Base-by-base conservation (phyloP, 2,888 invertebrate species). In the Mechanitis messenoides region DNA sequence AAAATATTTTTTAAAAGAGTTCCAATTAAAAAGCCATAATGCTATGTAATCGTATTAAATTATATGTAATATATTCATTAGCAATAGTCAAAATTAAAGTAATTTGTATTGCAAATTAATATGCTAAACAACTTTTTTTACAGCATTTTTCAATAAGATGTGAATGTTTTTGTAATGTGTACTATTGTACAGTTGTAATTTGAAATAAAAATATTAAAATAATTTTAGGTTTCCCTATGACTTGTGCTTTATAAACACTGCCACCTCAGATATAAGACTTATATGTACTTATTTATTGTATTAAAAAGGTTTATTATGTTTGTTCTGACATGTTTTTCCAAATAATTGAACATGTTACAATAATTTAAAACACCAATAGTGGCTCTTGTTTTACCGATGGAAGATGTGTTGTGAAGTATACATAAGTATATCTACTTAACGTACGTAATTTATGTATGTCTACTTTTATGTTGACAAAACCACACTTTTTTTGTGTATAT, bases 201-300 rank as follows among this genome's bases (percentile, higher is more conserved):
- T 45, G 53, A 38, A 9, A 42, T 42, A 42, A 28, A 12, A 57
- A 50, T 63, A 50, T 42, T 46, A 9, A 57, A 33, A 42, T 31
- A 33, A 55, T 55, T 50, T 53, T 55, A 59, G 7, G 33, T 53
- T 6, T 42, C 42, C 11, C 9, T 42, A 9, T 42, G 42, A 5
- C 35, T 35, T 35, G 33, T 54, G 33, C 54, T 35, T 54, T 35
- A 54, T n/a, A 28, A 35, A 35, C 33, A 54, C 38, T 54, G 38
- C 35, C 50, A 50, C 31, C 9, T 50, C 20, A 20, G 20, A 31
- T 50, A 31, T 50, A 50, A 31, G 31, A 9, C 31, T 50, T 7
- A 28, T 9, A 50, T 31, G 31, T 50, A 50, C 50, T 50, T 50
- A 50, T 50, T 7, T 6, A 20, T 47, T 47, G 2, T 47, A 47